Evolutionary conservation across 2,888 invertebrate species (phyloP), one percentile per base, ranked within the genome.

Genomic region (Pyrgus malvae): DNA sequence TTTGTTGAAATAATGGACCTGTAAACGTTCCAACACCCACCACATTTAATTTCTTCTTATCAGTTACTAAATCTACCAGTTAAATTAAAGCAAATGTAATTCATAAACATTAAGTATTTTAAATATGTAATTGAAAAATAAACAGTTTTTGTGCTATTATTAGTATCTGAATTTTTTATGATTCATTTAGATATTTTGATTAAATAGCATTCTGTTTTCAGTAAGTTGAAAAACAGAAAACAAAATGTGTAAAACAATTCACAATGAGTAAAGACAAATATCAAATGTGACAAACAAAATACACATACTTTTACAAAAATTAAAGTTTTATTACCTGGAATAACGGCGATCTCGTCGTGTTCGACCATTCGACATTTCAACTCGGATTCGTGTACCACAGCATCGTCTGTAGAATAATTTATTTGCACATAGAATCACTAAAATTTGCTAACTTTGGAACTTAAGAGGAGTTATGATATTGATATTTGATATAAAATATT

Each of bases 281-380:
- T 42, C 17, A 33, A 33, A 48, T 41, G 40, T 55, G 51, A 51
- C 45, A 48, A 62, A 7, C 37, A 58, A 42, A 35, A 49, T 55
- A 57, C 1, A 55, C 33, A 49, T 57, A 41, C 48, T 38, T 31
- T 45, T n/a, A n/a, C n/a, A n/a, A 17, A 17, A 9, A 17, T 4
- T 17, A 9, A 17, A 5, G 2, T 9, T 2, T 17, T 56, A 38
- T 56, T 54, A 77, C 72, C 71, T 73, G 19, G 74, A 74, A 60
- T 82, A 85, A 61, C 92, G 93, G 55, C 93, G 94, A 53, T 94
- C 95, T 65, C 93, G 92, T 48, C 96, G 91, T 46, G 95, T 95
- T 66, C 96, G 92, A 0, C 97, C 97, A 61, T 95, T 96, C 0
- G 97, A 97, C 97, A 97, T 97, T 89, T 98, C 97, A 11, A 97